Percentiles rank a stretch among this genome's conserved stretches.
phyloP scores from a whole-genome alignment of 2,888 invertebrate species.

The Polyommatus iphigenia region DNA sequence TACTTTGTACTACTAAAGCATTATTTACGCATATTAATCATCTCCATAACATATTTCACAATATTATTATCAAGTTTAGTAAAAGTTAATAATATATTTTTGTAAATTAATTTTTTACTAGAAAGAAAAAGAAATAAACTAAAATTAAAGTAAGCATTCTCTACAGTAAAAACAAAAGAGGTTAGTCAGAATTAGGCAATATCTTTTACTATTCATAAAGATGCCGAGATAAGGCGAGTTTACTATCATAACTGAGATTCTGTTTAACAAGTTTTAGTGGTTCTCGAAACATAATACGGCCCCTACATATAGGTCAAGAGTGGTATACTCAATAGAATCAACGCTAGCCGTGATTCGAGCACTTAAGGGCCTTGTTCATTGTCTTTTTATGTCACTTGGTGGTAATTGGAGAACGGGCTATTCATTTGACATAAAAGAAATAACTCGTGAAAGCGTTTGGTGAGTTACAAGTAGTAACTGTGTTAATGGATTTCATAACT shows the following conservation, averaged over 20 bases:
- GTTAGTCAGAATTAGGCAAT: neutral
- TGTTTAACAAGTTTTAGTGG: slow-evolving; percentile 36
- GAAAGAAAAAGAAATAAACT: neutral
- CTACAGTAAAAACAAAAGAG: neutral
- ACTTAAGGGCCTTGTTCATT: slow-evolving; percentile 28
- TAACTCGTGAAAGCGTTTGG: slow-evolving; percentile 18
- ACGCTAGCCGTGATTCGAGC: slow-evolving; percentile 28
- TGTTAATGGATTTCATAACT: neutral
- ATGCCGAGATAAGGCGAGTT: neutral
- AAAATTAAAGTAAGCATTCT: neutral
- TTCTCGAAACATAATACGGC: slow-evolving; percentile 41
- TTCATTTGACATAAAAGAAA: slow-evolving; percentile 24
- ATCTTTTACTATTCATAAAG: slow-evolving; percentile 17
- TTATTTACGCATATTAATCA: too few relatives aligned
- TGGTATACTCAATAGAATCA: slow-evolving; percentile 28
- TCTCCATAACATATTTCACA: too few relatives aligned
- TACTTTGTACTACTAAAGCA: too few relatives aligned
- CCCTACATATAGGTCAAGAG: slow-evolving; percentile 56
- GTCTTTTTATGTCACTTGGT: slow-evolving; percentile 27
- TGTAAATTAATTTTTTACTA: too few relatives aligned
- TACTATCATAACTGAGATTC: slow-evolving; percentile 27
- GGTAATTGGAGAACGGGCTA: slow-evolving; percentile 24
- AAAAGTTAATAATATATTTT: too few relatives aligned
- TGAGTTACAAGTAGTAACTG: neutral
- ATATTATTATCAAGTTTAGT: too few relatives aligned